These are phyloP conservation scores for Caenorhabditis sp. DNA, from an alignment of 2,888 invertebrate genomes.

Conservation along the genomic window DNA sequence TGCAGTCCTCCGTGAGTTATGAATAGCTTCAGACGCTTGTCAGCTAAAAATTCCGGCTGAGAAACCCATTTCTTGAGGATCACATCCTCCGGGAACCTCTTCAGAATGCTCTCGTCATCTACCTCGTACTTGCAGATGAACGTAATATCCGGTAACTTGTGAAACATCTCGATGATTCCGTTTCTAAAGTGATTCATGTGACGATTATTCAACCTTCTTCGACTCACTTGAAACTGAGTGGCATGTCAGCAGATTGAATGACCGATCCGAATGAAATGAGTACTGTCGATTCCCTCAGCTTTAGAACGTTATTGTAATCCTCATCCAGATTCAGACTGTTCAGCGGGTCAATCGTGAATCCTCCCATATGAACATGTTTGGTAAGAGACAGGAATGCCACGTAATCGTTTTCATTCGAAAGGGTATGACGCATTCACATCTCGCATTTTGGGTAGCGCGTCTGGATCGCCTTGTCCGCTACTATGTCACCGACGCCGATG, in stretches of 20 bases:
- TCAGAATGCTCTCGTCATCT: slow-evolving; percentile 16
- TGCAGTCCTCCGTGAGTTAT: slow-evolving; percentile 36
- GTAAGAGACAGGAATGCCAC: slow-evolving; percentile 14
- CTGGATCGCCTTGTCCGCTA: too few relatives aligned
- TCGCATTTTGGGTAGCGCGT: too few relatives aligned
- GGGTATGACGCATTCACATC: too few relatives aligned
- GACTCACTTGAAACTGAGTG: slow-evolving; percentile 5
- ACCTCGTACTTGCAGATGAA: slow-evolving; percentile 53
- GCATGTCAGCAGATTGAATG: slow-evolving; percentile 27
- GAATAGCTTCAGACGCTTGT: slow-evolving; percentile 25
- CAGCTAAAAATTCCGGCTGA: slow-evolving; percentile 34
- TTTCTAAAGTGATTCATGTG: neutral
- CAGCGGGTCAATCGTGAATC: slow-evolving; percentile 22
- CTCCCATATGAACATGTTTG: slow-evolving; percentile 10
- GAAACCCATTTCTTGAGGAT: slow-evolving; percentile 43
- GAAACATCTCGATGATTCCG: slow-evolving; percentile 25
- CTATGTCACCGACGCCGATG: too few relatives aligned
- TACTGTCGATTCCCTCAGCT: slow-evolving; percentile 1
- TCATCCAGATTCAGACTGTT: slow-evolving; percentile 5
- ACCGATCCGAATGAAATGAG: slow-evolving; percentile 26
- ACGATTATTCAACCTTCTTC: neutral
- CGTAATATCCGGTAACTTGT: slow-evolving; percentile 26
- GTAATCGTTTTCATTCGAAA: slow-evolving; percentile 15
- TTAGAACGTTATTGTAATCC: slow-evolving; percentile 16
- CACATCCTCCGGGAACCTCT: slow-evolving; percentile 28